Evolutionary conservation across 2,113 vertebrate genomes (phyloP), one percentile per base, ranked within the genome.

Genomic region (Callaeas wilsoni): DNA sequence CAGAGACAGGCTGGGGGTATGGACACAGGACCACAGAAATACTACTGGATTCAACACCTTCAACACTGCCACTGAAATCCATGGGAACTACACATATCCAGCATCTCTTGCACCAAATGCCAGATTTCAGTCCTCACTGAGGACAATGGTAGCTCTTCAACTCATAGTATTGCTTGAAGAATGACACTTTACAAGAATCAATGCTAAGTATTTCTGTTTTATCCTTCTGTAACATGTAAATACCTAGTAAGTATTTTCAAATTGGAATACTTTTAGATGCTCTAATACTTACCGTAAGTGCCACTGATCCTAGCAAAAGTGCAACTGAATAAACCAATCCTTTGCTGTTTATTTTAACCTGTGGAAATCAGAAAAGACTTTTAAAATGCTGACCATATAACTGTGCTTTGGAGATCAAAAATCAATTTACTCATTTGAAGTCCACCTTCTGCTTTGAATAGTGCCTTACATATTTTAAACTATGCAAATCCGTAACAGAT

Each of bases 301-400:
- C 99, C 32, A 99, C 99, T 3, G 99, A 99, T 90, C 99, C 99
- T 95, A 99, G 98, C 70, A 99, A 94, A 96, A 99, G 98, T 67
- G 98, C 98, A 95, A 99, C 99, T 0, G 99, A 99, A 90, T 99
- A 99, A 73, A 99, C 89, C 91, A 99, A 95, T 21, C 99, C 99
- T 82, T 98, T 98, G 94, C 99, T 99, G 98, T 99, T 99, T 94
- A 99, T 99, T 96, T 97, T 98, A 90, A 99, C 99, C 99, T 99
- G 96, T 74, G 87, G 90, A 39, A 95, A 91, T 55, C 7, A 87
- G 5, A 15, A 20, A 17, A 94, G 12, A 90, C 10, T 9, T 88
- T 95, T 84, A 70, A 88, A 94, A 90, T 35, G 22, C 15, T 84
- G 33, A 79, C 39, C 26, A 49, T n/a, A 6, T 32, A 88, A 76